These are phyloP conservation scores for Balaenoptera acutorostrata DNA, from an alignment of 2,113 vertebrate species.

Conservation along the genomic window DNA sequence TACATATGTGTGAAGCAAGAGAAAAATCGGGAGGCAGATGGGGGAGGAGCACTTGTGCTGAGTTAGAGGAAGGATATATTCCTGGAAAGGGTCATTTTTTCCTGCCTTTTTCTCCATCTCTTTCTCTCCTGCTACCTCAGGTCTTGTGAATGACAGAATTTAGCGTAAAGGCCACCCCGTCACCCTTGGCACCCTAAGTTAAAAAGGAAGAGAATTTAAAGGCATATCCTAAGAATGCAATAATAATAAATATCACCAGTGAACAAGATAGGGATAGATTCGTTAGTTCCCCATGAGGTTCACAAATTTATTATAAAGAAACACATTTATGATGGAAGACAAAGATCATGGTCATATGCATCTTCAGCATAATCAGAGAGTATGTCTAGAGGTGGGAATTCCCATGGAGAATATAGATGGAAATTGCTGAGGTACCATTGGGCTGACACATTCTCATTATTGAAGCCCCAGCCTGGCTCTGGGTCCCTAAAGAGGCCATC, in stretches of 20 bases:
- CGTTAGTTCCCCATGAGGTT: too few species aligned
- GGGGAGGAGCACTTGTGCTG: not conserved
- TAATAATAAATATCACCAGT: not conserved
- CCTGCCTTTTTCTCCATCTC: not conserved
- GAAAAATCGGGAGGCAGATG: not conserved
- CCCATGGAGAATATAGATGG: not conserved
- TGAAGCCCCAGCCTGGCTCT: not conserved
- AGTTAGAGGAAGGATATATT: not conserved
- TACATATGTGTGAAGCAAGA: not conserved
- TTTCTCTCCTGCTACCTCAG: not conserved
- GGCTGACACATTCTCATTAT: not conserved
- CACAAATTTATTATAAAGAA: not conserved
- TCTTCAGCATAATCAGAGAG: not conserved
- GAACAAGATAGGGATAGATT: not conserved
- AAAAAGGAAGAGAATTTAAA: not conserved
- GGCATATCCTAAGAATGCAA: not conserved
- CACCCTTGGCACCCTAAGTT: not conserved
- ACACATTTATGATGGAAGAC: not conserved
- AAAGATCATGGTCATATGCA: too few species aligned
- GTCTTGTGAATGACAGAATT: not conserved
- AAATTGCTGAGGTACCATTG: not conserved
- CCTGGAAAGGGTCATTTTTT: not conserved
- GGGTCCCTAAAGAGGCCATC: not conserved
- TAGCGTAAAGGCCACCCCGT: not conserved
- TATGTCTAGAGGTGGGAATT: not conserved